phyloP scores from a whole-genome alignment of 2,113 vertebrate genomes.

The Chaetura pelagica region DNA sequence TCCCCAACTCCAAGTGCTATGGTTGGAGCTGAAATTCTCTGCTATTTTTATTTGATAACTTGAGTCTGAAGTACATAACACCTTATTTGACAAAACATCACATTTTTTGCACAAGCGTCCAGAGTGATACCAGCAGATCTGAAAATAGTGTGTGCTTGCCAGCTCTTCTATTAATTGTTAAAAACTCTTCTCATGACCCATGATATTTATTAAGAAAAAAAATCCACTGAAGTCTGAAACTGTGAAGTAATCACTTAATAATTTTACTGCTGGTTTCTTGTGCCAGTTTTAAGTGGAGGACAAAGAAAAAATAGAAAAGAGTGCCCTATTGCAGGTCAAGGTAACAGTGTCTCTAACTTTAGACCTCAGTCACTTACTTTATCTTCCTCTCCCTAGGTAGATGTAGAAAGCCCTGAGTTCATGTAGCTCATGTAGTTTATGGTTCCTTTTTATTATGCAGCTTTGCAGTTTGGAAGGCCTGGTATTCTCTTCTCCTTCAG shows the following conservation, averaged over 20 bases:
- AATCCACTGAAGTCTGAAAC: background rate
- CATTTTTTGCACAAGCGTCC: background rate
- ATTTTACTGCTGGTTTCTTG: background rate
- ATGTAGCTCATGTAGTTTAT: background rate
- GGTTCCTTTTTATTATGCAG: background rate
- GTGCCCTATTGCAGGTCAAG: background rate
- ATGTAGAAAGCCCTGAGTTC: background rate
- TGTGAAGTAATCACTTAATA: background rate
- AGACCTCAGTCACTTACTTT: background rate
- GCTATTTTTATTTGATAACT: constrained; percentile 47
- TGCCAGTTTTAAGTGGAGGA: background rate
- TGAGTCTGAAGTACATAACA: background rate
- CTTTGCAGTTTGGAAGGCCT: background rate
- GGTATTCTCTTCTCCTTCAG: background rate
- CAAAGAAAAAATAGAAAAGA: background rate
- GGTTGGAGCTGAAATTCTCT: constrained; percentile 22
- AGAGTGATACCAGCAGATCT: background rate
- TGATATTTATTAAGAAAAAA: background rate
- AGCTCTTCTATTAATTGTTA: background rate
- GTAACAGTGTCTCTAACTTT: background rate
- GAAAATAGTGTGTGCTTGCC: background rate
- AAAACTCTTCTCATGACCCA: background rate
- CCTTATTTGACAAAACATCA: constrained; percentile 24
- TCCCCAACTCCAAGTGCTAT: background rate
- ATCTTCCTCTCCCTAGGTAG: background rate